Conservation (phyloP, 2,888 invertebrate species). For the Temnothorax unifasciatus region DNA sequence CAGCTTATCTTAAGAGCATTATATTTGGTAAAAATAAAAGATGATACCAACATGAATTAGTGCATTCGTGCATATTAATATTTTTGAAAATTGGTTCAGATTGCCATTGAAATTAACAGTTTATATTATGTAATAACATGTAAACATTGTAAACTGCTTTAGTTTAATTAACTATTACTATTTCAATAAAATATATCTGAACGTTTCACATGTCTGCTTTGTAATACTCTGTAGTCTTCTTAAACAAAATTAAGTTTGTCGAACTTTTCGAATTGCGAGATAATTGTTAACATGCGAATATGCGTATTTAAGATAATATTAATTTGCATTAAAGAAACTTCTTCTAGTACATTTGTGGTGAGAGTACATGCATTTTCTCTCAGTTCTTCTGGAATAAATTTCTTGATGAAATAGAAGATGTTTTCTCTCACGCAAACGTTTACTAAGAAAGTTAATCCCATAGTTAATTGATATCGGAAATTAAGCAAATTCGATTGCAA, state of each 20-base stretch:
- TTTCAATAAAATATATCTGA: background rate
- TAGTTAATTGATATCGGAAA: background rate
- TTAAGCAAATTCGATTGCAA: background rate
- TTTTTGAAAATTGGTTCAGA: background rate
- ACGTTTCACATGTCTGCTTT: background rate
- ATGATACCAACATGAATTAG: background rate
- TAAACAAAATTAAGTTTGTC: slow-evolving; percentile 17
- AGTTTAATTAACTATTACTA: too few species aligned
- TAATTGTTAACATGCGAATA: slow-evolving; percentile 13
- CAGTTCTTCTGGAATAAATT: background rate
- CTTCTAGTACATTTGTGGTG: background rate
- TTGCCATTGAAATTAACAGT: background rate
- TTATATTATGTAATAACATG: too few species aligned
- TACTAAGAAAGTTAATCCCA: background rate
- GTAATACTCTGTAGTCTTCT: background rate
- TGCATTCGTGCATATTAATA: background rate
- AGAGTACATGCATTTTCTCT: slow-evolving; percentile 8
- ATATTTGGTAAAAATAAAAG: background rate
- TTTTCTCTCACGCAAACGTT: background rate
- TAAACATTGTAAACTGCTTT: too few species aligned
- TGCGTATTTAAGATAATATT: background rate
- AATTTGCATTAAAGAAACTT: background rate
- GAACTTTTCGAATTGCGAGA: background rate
- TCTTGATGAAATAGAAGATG: background rate
- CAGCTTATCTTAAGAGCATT: background rate